Conservation (phyloP, 2,888 invertebrate species). For the Saturnia pavonia region DNA sequence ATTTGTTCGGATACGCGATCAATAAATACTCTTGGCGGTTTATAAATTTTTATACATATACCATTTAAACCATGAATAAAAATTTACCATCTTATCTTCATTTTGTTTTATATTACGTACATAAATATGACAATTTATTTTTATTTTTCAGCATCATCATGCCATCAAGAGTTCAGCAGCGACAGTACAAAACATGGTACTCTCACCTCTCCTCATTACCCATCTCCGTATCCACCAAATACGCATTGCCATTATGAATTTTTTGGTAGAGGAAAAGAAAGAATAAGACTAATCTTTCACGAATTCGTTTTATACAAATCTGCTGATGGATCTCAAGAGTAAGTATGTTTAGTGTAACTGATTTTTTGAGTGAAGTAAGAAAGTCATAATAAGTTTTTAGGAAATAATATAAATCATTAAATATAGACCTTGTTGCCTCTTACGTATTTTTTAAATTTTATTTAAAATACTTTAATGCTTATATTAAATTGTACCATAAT, state of each 20-base stretch:
- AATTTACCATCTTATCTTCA: not conserved
- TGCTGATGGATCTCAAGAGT: slow-evolving; percentile 84
- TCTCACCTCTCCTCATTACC: slow-evolving; percentile 92
- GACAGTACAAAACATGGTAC: slow-evolving; percentile 91
- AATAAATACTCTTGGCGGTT: slow-evolving; percentile 16
- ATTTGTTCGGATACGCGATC: slow-evolving; percentile 20
- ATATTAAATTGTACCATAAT: no score
- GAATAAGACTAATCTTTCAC: slow-evolving; percentile 92
- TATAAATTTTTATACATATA: not conserved
- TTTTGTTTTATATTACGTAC: not conserved
- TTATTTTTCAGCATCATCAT: slow-evolving; percentile 86
- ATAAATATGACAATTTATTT: not conserved
- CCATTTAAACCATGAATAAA: not conserved
- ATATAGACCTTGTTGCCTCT: no score
- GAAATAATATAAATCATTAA: no score
- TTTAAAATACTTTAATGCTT: no score
- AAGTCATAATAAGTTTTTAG: no score
- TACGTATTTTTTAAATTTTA: no score
- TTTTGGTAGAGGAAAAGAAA: slow-evolving; percentile 91
- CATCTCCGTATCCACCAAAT: slow-evolving; percentile 89
- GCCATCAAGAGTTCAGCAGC: slow-evolving; percentile 90
- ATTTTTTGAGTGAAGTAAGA: no score
- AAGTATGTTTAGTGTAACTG: slow-evolving; percentile 55
- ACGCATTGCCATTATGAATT: slow-evolving; percentile 95
- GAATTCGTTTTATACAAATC: slow-evolving; percentile 91